Evolutionary conservation across 2,113 vertebrate species (phyloP), one percentile per base, ranked within the genome.

Genomic region (Prionailurus viverrinus): DNA sequence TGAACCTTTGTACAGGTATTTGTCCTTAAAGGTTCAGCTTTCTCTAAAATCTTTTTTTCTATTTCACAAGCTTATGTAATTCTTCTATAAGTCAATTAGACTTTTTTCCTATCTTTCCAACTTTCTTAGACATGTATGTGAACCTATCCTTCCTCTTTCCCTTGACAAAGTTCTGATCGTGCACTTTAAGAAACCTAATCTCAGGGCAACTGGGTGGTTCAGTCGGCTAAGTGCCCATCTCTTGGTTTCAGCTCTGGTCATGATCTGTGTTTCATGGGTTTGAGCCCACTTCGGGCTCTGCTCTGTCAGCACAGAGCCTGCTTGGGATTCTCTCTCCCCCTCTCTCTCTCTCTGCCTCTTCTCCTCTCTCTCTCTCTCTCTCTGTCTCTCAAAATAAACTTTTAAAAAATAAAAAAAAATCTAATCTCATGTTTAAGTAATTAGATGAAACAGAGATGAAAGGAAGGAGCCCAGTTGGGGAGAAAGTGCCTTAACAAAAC

Each of bases 11-110:
- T 93, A 27, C 23, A 83, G 16, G 18, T 80, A 76, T 84, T 78
- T 95, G 94, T 87, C 93, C 91, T 97, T 97, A 85, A 94, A 89
- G 39, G 36, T 74, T 87, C 85, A 76, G 51, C 66, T 94, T 82
- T 86, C 82, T 89, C 71, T 27, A 53, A 10, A 65, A 33, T 68
- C 86, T 82, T 83, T 61, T 61, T 61, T 93, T 78, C 41, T 86
- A 41, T 92, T 65, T 94, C 79, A 65, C 21, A 92, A 89, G 23
- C 21, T 92, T 83, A 16, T 58, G 3, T 19, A 25, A 33, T 86
- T 93, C 76, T 88, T 92, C 68, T 18, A 36, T 74, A 96, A 89
- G 82, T 80, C 65, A 80, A 39, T 65, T 73, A 12, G 1, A 71
- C 39, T 87, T 87, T 63, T 74, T 73, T 53, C 27, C 63, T 76